Evolutionary conservation across 1,140 invertebrate species (phyloP), one percentile per base, ranked within the genome.

Genomic region (Ostrea edulis): DNA sequence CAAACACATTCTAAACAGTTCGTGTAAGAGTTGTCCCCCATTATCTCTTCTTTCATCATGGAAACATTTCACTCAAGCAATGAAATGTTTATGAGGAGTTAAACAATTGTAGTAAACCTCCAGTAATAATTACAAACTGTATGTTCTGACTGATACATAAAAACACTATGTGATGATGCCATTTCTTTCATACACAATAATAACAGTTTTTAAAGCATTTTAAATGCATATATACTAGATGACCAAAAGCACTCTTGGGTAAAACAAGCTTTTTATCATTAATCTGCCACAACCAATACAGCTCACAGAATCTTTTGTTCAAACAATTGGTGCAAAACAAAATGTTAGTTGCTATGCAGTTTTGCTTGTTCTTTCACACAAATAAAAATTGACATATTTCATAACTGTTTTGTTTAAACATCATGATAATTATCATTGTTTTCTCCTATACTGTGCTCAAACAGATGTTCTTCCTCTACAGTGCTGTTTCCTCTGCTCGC

Each of bases 401-500:
- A 14, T 7, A 20, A 17, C 17, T 62, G 20, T 62, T 62, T n/a
- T 20, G 5, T 20, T 20, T 20, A 20, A 62, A 62, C 55, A 20
- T 62, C 5, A 62, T 17, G 17, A 5, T 12, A 58, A 62, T 62
- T 17, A 62, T 5, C n/a, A n/a, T 62, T 62, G 55, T 62, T 62
- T 62, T 17, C n/a, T 17, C 55, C 8, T 17, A 62, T n/a, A 20
- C 17, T 20, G 2, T 20, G 14, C n/a, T 62, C 5, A 62, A 17
- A 17, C n/a, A 14, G 20, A 20, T 58, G 55, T 0, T 58, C 9
- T 12, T 14, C 55, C 22, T 22, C 68, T 89, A 89, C 54, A 89
- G 84, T 29, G 88, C 86, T 0, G 88, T 89, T 82, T 89, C 88
- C 65, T 89, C 88, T 22, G 81, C 51, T 54, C 88, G 14, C 53